Conservation (phyloP, 2,113 vertebrate genomes). For the Calidris pugnax region DNA sequence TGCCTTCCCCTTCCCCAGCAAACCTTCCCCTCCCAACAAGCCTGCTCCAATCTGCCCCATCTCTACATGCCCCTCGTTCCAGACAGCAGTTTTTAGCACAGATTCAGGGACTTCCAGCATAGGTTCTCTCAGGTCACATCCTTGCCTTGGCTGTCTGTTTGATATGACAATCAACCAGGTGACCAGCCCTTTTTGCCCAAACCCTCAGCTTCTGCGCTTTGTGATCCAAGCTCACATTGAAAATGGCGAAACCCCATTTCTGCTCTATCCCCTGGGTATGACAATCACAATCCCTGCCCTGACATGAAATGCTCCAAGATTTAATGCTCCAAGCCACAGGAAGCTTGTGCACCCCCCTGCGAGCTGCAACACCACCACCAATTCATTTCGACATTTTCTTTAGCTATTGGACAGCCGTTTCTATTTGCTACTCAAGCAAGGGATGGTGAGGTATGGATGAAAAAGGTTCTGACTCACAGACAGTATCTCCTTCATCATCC, state of each 20-base stretch:
- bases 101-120: background rate
- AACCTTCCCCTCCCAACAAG: background rate
- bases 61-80: background rate
- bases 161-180: fast-evolving
- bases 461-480: background rate
- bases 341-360: background rate
- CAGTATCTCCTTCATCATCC: background rate
- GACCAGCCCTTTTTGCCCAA: background rate
- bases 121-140: background rate
- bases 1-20: background rate
- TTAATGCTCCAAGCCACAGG: background rate
- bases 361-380: background rate
- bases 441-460: background rate
- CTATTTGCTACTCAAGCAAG: background rate
- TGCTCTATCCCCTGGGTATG: background rate
- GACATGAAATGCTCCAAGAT: background rate
- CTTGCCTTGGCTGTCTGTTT: background rate
- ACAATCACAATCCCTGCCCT: background rate
- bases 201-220: background rate
- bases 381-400: background rate
- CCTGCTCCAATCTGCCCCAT: background rate
- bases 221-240: background rate
- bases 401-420: background rate
- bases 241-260: background rate
- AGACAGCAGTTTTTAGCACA: background rate